Conservation (phyloP, 2,888 invertebrate genomes). For the Geophilus truncorum region DNA sequence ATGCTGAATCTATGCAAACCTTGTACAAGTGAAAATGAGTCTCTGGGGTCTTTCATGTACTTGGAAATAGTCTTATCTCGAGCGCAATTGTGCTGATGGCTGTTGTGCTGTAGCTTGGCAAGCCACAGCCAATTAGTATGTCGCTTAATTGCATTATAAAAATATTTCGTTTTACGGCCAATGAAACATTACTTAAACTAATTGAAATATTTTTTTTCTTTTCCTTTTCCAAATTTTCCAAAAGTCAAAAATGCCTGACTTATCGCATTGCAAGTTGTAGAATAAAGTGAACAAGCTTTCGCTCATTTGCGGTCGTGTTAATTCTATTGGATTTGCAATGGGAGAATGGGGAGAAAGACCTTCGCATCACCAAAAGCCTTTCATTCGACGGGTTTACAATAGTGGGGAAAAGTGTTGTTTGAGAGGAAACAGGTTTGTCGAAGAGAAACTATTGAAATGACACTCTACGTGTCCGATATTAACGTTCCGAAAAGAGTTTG, state of each 20-base stretch:
- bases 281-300: background rate
- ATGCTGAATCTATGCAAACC: slow-evolving; percentile 15
- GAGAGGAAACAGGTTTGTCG: background rate
- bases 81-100: background rate
- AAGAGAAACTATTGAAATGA: background rate
- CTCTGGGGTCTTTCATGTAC: background rate
- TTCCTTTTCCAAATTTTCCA: no score
- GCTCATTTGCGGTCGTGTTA: background rate
- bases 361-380: background rate
- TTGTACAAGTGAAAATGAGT: slow-evolving; percentile 1
- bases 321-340: background rate
- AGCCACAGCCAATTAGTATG: background rate
- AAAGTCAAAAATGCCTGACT: background rate
- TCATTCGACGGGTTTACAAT: background rate
- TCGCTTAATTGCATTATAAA: background rate
- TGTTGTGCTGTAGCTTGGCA: slow-evolving; percentile 1
- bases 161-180: background rate
- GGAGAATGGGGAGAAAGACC: background rate
- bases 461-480: background rate
- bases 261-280: background rate
- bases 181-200: background rate
- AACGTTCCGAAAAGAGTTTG: background rate
- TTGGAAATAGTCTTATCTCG: background rate
- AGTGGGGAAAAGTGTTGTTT: background rate
- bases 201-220: no score